Evolutionary conservation across 1,140 invertebrate species (phyloP).

Genomic region (Papilio polytes): DNA sequence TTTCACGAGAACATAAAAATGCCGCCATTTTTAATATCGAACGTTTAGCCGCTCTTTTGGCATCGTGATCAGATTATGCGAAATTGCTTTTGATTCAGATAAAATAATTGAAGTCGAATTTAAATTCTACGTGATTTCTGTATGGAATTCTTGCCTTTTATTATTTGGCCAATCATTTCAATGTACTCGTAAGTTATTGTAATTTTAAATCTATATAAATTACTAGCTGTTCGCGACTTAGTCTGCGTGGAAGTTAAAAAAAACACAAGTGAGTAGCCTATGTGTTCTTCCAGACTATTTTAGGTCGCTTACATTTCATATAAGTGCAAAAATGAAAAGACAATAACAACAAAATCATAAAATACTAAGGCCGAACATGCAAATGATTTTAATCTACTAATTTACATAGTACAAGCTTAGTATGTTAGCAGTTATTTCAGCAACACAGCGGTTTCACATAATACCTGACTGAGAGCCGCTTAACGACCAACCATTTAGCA

Average conservation of each 20-base stretch:
- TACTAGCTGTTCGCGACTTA: too few species aligned
- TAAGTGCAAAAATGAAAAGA: too few species aligned
- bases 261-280: too few species aligned
- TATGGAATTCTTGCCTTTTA: neutral
- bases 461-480: neutral
- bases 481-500: neutral
- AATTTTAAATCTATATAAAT: neutral
- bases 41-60: neutral
- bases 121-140: neutral
- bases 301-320: too few species aligned
- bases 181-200: too few species aligned
- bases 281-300: too few species aligned
- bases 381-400: neutral
- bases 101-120: conserved; percentile 12
- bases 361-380: too few species aligned
- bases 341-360: too few species aligned
- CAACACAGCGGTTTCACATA: neutral
- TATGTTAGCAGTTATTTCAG: neutral
- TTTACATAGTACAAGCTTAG: neutral
- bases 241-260: too few species aligned
- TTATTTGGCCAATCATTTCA: neutral
- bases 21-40: conserved; percentile 20
- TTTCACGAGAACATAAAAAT: conserved; percentile 24
- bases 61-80: conserved; percentile 9
- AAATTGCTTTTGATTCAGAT: conserved; percentile 12